These are phyloP conservation scores for Coracias cyanogaster DNA, from an alignment of 2,797 vertebrate genomes.

Conservation along the genomic window DNA sequence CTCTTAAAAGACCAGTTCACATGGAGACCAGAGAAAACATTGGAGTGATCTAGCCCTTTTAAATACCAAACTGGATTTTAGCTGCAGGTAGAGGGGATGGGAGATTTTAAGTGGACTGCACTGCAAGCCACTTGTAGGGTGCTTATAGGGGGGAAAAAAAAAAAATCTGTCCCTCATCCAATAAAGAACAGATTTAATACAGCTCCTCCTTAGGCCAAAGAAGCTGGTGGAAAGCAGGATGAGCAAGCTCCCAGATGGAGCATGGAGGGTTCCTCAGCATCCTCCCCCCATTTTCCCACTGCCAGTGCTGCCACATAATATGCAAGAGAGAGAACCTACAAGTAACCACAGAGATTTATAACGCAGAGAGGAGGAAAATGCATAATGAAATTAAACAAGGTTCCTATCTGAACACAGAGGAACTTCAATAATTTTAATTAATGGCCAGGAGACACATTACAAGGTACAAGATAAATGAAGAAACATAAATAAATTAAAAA, in stretches of 20 bases:
- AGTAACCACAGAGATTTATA: neutral
- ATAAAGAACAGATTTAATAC: neutral
- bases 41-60: neutral
- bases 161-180: neutral
- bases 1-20: neutral
- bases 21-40: neutral
- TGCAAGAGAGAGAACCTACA: neutral
- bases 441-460: constrained; percentile 10
- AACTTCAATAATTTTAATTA: constrained; percentile 25
- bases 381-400: constrained; percentile 14
- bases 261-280: neutral
- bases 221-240: neutral
- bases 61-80: neutral
- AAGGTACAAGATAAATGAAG: neutral
- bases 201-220: neutral
- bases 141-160: neutral
- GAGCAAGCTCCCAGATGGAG: neutral
- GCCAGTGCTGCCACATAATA: neutral
- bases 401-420: constrained; percentile 5
- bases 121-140: neutral
- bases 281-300: neutral
- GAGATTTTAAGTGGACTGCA: neutral
- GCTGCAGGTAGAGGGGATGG: neutral
- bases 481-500: constrained; percentile 16
- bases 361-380: neutral